A percentile compares a stretch with the other conserved stretches of the same genome.
Evolutionary conservation across 64 coral and sea anemone genomes (phyloP).

Genomic region (Platygyra sinensis): DNA sequence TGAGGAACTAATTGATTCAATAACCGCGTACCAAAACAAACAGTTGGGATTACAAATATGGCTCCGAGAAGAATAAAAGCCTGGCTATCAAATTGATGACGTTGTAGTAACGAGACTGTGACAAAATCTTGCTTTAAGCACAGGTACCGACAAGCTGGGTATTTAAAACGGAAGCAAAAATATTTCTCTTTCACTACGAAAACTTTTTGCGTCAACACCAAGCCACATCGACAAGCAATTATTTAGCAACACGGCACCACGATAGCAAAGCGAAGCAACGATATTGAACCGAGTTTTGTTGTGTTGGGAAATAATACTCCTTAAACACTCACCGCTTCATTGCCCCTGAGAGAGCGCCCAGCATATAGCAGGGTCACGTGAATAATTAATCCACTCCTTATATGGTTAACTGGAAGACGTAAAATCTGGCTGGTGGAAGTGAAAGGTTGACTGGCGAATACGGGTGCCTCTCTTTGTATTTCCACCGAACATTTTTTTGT

Average conservation of each 20-base stretch:
- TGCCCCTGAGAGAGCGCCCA: not conserved
- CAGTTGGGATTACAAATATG: not conserved
- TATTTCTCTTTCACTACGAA: not conserved
- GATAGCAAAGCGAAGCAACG: not conserved
- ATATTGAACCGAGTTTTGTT: not conserved
- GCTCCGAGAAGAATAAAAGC: not conserved
- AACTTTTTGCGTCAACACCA: not conserved
- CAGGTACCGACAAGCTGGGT: not conserved
- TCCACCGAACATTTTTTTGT: not conserved
- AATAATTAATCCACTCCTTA: conserved; percentile 28
- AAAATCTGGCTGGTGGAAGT: conserved; percentile 1
- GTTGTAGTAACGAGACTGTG: not conserved
- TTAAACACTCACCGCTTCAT: not conserved
- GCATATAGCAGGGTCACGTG: not conserved
- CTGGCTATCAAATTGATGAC: not conserved
- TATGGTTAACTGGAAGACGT: conserved; percentile 8
- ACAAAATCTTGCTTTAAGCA: not conserved
- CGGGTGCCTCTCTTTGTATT: conserved; percentile 5
- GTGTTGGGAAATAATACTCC: not conserved
- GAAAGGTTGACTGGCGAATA: conserved; percentile 1
- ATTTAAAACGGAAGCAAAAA: not conserved
- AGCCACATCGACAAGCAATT: not conserved
- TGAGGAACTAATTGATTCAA: not conserved
- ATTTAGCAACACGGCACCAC: not conserved
- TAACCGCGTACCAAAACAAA: not conserved